phyloP scores from a whole-genome alignment of 2,797 vertebrate species.

The Malurus leucopterus region DNA sequence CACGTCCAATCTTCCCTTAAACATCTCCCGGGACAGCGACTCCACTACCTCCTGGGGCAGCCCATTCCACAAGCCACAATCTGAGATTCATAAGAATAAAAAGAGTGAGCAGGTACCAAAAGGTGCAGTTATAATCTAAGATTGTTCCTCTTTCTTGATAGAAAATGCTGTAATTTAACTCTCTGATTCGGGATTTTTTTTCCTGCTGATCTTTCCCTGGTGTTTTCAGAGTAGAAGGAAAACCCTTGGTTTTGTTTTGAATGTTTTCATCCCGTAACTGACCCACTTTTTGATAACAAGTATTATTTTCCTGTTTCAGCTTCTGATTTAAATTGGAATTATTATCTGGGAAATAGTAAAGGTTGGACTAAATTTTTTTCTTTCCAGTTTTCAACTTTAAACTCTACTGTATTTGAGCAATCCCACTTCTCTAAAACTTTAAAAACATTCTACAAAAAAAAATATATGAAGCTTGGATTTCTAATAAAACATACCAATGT shows the following conservation, averaged over 20 bases:
- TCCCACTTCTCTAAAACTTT: not conserved
- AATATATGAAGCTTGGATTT: not conserved
- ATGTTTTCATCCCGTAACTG: not conserved
- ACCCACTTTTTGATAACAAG: not conserved
- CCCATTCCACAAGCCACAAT: not conserved
- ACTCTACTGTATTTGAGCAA: not conserved
- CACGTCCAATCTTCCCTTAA: not conserved
- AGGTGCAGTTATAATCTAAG: fast-evolving
- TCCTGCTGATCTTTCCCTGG: not conserved
- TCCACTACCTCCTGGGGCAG: not conserved
- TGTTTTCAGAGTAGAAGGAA: not conserved
- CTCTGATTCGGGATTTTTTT: not conserved
- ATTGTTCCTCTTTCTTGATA: not conserved
- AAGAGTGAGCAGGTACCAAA: not conserved
- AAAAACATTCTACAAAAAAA: not conserved
- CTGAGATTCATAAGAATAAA: not conserved
- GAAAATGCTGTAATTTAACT: not conserved
- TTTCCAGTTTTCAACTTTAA: not conserved
- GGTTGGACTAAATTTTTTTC: not conserved
- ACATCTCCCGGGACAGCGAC: not conserved
- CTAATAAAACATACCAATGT: fast-evolving
- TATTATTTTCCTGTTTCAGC: not conserved
- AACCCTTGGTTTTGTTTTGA: not conserved
- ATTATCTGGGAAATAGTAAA: not conserved
- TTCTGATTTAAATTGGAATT: not conserved